Conservation (phyloP, 2,797 vertebrate species). For the Alectoris magna region DNA sequence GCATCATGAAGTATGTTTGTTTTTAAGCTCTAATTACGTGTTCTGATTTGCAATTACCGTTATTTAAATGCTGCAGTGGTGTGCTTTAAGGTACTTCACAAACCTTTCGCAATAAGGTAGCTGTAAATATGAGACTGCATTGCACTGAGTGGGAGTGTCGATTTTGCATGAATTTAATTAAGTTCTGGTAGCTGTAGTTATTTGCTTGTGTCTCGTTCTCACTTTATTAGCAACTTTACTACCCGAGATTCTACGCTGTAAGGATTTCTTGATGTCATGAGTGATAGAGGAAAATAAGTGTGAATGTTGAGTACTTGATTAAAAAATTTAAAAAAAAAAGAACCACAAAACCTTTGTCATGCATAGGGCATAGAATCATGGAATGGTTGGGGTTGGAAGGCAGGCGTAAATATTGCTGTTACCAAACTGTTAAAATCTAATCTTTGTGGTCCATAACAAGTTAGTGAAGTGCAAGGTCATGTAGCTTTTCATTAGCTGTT, state of each 20-base stretch:
- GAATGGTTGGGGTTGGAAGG: background rate
- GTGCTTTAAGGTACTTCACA: background rate
- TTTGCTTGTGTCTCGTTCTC: constrained; percentile 1
- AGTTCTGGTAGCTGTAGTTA: background rate
- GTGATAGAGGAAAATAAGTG: background rate
- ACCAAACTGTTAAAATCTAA: background rate
- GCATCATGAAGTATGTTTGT: constrained; percentile 93
- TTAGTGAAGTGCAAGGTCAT: background rate
- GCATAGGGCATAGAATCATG: background rate
- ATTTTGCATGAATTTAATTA: constrained; percentile 24
- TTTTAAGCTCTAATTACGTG: constrained; percentile 52
- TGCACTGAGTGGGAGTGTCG: background rate
- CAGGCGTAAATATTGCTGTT: background rate
- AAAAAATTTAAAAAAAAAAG: too few species aligned
- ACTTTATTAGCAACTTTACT: background rate
- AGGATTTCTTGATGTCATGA: background rate
- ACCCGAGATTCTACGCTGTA: background rate
- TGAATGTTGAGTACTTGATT: background rate
- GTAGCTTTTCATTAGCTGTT: background rate
- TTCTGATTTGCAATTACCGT: constrained; percentile 42
- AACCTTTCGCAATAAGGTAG: background rate
- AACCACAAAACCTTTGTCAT: too few species aligned
- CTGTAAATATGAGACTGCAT: background rate
- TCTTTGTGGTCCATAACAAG: background rate
- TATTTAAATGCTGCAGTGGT: constrained; percentile 7